Conservation (phyloP, 2,888 invertebrate genomes). For the Enoplolaimus lenunculus region DNA sequence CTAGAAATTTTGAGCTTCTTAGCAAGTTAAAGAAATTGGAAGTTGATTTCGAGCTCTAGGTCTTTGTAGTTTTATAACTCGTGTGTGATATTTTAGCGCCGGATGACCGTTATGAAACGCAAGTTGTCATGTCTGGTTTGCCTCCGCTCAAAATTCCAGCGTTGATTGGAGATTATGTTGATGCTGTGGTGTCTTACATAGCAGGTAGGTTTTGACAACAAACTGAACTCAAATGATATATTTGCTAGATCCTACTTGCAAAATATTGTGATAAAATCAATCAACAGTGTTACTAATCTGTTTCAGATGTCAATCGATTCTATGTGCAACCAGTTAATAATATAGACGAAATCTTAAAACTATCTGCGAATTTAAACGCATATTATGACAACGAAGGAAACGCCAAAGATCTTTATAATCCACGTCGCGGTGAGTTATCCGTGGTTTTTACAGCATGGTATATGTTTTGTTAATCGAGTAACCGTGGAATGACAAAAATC, state of each 20-base stretch:
- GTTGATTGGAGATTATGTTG: conserved; percentile 1
- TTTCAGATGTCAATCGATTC: conserved; percentile 5
- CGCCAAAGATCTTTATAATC: conserved; percentile 4
- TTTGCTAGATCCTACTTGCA: too few species aligned
- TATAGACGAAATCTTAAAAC: neutral
- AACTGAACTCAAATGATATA: too few species aligned
- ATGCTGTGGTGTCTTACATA: conserved; percentile 10
- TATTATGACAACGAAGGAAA: neutral
- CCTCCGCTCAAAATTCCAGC: conserved; percentile 11
- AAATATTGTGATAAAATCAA: too few species aligned
- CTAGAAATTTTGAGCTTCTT: too few species aligned
- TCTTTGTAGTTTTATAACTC: too few species aligned
- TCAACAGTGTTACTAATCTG: neutral
- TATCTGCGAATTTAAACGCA: neutral
- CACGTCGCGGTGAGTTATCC: neutral
- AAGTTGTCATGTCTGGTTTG: too few species aligned
- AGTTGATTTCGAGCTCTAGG: too few species aligned
- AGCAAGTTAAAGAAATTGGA: too few species aligned
- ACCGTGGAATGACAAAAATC: too few species aligned
- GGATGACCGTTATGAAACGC: too few species aligned
- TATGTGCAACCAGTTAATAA: conserved; percentile 18
- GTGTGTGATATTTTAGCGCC: too few species aligned
- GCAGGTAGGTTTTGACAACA: conserved; percentile 2
- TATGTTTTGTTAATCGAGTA: too few species aligned
- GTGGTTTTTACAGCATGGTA: neutral